These are phyloP conservation scores for Ectropis grisescens DNA, from an alignment of 1,140 invertebrate species.

Conservation along the genomic window DNA sequence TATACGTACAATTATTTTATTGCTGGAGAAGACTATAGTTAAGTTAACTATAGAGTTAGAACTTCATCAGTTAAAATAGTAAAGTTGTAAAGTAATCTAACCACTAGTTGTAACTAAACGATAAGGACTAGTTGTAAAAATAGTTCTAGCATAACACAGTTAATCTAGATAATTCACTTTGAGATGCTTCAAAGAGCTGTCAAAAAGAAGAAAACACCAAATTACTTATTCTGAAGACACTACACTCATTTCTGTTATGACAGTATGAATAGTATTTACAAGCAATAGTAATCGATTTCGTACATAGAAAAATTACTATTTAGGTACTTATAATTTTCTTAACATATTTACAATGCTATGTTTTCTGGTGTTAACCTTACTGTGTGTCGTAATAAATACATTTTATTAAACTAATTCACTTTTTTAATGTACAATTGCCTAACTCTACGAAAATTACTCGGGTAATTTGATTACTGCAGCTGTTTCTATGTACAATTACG, in stretches of 20 bases:
- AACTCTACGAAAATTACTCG: constrained; percentile 52
- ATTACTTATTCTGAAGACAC: no score
- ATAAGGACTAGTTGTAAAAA: constrained; percentile 63
- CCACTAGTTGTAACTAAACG: constrained; percentile 47
- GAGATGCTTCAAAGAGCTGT: no score
- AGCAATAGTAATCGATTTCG: constrained; percentile 39
- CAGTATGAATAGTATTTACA: constrained; percentile 58
- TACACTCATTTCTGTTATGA: constrained; percentile 9
- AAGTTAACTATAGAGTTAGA: constrained; percentile 39
- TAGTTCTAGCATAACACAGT: constrained; percentile 20
- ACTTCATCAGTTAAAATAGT: constrained; percentile 31
- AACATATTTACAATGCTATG: constrained; percentile 61
- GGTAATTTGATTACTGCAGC: constrained; percentile 44
- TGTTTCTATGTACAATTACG: no score
- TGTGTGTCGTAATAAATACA: constrained; percentile 62
- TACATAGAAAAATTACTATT: constrained; percentile 50
- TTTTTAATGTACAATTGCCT: constrained; percentile 61
- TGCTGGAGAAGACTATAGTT: constrained; percentile 57
- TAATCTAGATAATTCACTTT: constrained; percentile 2
- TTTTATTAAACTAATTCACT: constrained; percentile 42
- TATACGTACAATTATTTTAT: constrained; percentile 56
- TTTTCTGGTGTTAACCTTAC: constrained; percentile 68
- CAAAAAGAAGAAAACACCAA: constrained; percentile 3
- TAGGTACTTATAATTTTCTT: constrained; percentile 31
- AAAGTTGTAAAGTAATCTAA: constrained; percentile 48